These are phyloP conservation scores for Trypoxylon attenuatum DNA, from an alignment of 2,888 invertebrate genomes.

Conservation along the genomic window DNA sequence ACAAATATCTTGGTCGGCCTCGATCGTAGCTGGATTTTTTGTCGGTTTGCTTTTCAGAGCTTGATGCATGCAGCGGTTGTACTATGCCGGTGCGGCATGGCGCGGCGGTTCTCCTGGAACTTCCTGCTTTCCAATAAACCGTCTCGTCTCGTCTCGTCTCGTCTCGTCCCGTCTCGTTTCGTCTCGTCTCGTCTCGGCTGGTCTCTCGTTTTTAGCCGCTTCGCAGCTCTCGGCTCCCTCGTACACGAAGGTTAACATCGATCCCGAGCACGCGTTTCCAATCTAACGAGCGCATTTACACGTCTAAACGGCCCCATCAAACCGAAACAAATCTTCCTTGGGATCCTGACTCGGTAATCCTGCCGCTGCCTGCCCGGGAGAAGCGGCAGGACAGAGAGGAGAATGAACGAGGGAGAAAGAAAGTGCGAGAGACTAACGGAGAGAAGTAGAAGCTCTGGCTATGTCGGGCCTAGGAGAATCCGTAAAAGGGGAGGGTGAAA, in stretches of 20 bases:
- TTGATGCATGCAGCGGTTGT: background rate
- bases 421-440: slow-evolving; percentile 2
- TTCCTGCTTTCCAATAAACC: slow-evolving; percentile 32
- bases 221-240: background rate
- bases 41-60: background rate
- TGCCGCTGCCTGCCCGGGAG: slow-evolving; percentile 10
- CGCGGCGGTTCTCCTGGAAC: too few relatives aligned
- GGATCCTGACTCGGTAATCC: slow-evolving; percentile 56
- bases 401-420: background rate
- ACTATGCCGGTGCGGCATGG: slow-evolving; percentile 4
- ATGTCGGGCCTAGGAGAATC: slow-evolving; percentile 35
- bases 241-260: slow-evolving; percentile 29
- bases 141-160: too few relatives aligned
- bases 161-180: too few relatives aligned
- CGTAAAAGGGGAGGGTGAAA: slow-evolving; percentile 41
- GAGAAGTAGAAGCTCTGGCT: slow-evolving; percentile 17
- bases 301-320: slow-evolving; percentile 70
- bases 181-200: too few relatives aligned
- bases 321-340: slow-evolving; percentile 69
- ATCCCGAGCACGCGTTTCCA: slow-evolving; percentile 55
- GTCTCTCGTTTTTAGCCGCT: slow-evolving; percentile 2
- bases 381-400: background rate
- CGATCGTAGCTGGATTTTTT: slow-evolving; percentile 5
- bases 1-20: slow-evolving; percentile 12
- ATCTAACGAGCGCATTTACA: slow-evolving; percentile 72